A percentile compares a stretch with the other conserved stretches of the same genome.
Evolutionary conservation across 2,888 invertebrate genomes (phyloP).

Genomic region (Scaptomyza polygonia): DNA sequence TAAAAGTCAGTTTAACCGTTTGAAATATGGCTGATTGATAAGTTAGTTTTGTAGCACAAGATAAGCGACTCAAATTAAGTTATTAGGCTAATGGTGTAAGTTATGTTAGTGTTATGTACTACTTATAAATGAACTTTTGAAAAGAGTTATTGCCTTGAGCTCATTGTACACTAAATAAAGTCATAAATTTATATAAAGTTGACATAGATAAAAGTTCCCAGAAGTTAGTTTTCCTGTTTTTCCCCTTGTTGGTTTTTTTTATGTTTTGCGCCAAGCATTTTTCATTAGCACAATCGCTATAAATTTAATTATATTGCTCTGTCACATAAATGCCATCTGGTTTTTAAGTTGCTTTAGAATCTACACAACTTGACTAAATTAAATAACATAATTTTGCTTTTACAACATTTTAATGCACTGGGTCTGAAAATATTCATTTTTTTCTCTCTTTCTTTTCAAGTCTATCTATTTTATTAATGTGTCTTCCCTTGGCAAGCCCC

Average conservation of each 20-base stretch:
- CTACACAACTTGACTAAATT: slow-evolving; percentile 62
- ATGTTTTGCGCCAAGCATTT: slow-evolving; percentile 15
- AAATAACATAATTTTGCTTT: slow-evolving; percentile 69
- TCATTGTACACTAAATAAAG: not conserved
- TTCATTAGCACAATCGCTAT: slow-evolving; percentile 45
- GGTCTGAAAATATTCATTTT: slow-evolving; percentile 17
- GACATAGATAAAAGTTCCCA: not conserved
- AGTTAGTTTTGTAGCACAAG: not conserved
- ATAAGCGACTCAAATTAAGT: slow-evolving; percentile 22
- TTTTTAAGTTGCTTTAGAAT: slow-evolving; percentile 15
- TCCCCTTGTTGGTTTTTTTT: not conserved
- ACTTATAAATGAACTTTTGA: not conserved
- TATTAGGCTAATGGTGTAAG: slow-evolving; percentile 8
- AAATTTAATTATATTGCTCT: slow-evolving; percentile 52
- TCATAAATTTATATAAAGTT: not conserved
- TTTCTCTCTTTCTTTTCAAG: slow-evolving; percentile 5
- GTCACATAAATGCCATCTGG: slow-evolving; percentile 63
- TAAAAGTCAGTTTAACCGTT: not conserved
- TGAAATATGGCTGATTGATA: slow-evolving; percentile 8
- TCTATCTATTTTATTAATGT: slow-evolving; percentile 57
- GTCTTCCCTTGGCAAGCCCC: slow-evolving; percentile 22
- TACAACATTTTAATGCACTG: slow-evolving; percentile 75
- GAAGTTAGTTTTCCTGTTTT: not conserved
- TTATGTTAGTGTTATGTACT: not conserved
- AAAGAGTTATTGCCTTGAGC: slow-evolving; percentile 1